These are phyloP conservation scores for Melieria picta DNA, from an alignment of 2,888 invertebrate species.

Conservation along the genomic window DNA sequence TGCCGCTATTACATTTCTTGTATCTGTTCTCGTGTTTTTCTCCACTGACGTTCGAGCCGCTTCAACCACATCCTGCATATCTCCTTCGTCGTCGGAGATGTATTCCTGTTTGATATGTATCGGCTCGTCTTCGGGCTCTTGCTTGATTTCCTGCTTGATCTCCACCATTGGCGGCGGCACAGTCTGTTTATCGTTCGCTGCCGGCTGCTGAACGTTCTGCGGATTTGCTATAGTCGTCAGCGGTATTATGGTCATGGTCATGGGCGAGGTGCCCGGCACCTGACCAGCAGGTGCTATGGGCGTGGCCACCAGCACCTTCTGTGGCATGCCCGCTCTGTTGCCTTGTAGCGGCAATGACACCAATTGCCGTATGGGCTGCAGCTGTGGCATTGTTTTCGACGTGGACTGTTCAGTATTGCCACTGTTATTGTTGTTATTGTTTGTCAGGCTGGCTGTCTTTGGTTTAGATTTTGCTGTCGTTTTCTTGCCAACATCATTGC, in stretches of 20 bases:
- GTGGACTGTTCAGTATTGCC: background rate
- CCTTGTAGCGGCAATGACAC: constrained; percentile 44
- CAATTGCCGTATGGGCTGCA: constrained; percentile 42
- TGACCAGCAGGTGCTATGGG: constrained; percentile 52
- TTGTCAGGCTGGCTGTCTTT: background rate
- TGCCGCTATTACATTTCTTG: constrained; percentile 4
- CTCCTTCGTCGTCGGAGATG: constrained; percentile 46
- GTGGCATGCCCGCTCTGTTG: constrained; percentile 45
- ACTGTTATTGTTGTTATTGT: background rate
- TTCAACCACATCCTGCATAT: background rate
- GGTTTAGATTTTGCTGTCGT: background rate
- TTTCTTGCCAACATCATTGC: background rate
- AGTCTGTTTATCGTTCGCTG: constrained; percentile 30
- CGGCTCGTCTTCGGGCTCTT: constrained; percentile 46
- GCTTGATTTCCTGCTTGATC: constrained; percentile 57
- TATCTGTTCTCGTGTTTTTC: background rate
- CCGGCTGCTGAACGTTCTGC: constrained; percentile 26
- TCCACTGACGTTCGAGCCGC: no score
- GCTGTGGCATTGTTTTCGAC: constrained; percentile 12
- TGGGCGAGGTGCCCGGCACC: constrained; percentile 47
- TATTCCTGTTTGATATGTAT: constrained; percentile 46
- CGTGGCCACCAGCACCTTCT: constrained; percentile 58
- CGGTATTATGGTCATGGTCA: constrained; percentile 62
- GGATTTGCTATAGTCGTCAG: constrained; percentile 46
- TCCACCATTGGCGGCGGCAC: constrained; percentile 57